These are phyloP conservation scores for Sebastes elongatus DNA, from an alignment of 2,797 vertebrate species.

Conservation along the genomic window DNA sequence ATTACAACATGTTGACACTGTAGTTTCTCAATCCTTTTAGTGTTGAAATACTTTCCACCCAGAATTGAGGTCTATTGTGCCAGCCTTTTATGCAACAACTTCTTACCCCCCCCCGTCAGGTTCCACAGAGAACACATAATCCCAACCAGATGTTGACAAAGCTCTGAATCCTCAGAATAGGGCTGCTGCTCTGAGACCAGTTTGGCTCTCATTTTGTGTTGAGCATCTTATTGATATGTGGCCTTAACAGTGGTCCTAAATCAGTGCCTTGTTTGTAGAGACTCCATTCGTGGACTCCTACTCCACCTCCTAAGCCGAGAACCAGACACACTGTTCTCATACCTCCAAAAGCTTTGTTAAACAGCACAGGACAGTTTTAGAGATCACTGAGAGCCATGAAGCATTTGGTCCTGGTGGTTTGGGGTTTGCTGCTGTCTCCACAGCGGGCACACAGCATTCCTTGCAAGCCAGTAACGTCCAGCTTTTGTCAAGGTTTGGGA, in stretches of 20 bases:
- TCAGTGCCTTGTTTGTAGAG: constrained; percentile 35
- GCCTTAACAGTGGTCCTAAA: constrained; percentile 20
- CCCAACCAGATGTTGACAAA: constrained; percentile 53
- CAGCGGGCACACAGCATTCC: neutral
- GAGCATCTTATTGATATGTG: constrained; percentile 6
- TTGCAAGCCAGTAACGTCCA: constrained; percentile 56
- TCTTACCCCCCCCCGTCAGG: neutral
- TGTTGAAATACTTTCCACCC: constrained; percentile 16
- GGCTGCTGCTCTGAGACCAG: constrained; percentile 58
- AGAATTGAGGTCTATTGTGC: neutral
- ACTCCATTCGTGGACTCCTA: constrained; percentile 41
- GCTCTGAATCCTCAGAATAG: neutral
- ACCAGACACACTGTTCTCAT: neutral
- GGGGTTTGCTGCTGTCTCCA: constrained; percentile 24
- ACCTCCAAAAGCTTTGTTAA: neutral
- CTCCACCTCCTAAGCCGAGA: constrained; percentile 53
- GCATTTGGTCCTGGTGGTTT: constrained; percentile 20
- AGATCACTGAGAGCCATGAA: constrained; percentile 32
- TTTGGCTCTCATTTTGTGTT: constrained; percentile 7
- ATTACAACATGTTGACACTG: neutral
- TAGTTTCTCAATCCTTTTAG: neutral
- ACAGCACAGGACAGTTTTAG: neutral
- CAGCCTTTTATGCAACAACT: constrained; percentile 19
- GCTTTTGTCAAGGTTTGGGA: constrained; percentile 64
- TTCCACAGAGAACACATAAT: constrained; percentile 18